phyloP scores from a whole-genome alignment of 2,113 vertebrate genomes.

The Falco punctatus region DNA sequence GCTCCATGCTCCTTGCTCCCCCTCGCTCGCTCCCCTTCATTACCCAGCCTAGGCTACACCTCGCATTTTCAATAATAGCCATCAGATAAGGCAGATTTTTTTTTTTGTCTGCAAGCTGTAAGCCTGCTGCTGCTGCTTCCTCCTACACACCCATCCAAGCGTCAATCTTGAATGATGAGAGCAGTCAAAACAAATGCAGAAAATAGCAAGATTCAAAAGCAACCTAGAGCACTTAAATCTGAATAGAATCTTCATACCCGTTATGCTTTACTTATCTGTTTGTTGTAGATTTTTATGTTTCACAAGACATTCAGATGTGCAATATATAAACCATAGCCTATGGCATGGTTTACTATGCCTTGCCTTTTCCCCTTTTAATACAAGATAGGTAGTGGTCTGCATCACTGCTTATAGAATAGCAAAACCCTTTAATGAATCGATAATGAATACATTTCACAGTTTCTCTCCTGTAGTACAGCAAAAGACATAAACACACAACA shows the following conservation, averaged over 20 bases:
- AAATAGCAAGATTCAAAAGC: constrained; percentile 82
- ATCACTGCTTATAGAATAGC: constrained; percentile 39
- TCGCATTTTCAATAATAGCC: constrained; percentile 91
- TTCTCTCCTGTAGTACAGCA: constrained; percentile 52
- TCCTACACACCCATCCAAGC: constrained; percentile 85
- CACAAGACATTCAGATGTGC: constrained; percentile 63
- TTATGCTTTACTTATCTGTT: constrained; percentile 70
- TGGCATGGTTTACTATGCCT: constrained; percentile 24
- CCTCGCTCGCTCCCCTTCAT: constrained; percentile 84
- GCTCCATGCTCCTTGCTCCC: constrained; percentile 85
- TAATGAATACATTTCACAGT: constrained; percentile 39
- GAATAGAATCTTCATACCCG: constrained; percentile 76
- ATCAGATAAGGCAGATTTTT: constrained; percentile 89
- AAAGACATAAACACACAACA: constrained; percentile 62
- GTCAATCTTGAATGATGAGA: constrained; percentile 86
- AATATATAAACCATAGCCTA: constrained; percentile 62
- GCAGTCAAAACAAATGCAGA: constrained; percentile 85
- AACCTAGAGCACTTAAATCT: constrained; percentile 75
- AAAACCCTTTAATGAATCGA: constrained; percentile 46
- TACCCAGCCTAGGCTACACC: constrained; percentile 88
- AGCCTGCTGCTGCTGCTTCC: constrained; percentile 82
- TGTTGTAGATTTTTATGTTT: constrained; percentile 77
- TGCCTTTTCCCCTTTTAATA: constrained; percentile 22
- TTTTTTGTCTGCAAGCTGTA: constrained; percentile 91
- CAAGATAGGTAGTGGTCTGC: constrained; percentile 26